Conservation (phyloP, 2,113 vertebrate species). For the Neolamprologus tretocephalus region DNA sequence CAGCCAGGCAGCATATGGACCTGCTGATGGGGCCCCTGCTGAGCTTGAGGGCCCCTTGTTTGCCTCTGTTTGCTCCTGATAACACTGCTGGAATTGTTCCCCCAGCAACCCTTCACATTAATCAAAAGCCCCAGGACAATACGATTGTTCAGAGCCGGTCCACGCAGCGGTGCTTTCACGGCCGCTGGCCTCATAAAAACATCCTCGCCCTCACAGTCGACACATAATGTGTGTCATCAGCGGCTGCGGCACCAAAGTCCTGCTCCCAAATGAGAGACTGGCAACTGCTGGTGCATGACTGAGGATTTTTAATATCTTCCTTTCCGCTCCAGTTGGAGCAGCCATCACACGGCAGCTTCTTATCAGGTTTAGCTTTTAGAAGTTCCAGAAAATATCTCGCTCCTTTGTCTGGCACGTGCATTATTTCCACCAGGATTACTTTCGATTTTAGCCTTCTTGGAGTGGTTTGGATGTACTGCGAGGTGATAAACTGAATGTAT, state of each 20-base stretch:
- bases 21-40: slow-evolving; percentile 15
- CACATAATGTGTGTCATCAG: slow-evolving; percentile 3
- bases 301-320: slow-evolving; percentile 12
- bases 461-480: background rate
- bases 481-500: background rate
- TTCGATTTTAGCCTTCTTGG: background rate
- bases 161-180: slow-evolving; percentile 22
- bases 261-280: background rate
- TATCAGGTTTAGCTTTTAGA: background rate
- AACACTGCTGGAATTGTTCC: slow-evolving; percentile 63
- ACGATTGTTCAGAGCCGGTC: slow-evolving; percentile 9
- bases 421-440: background rate
- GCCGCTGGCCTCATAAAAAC: slow-evolving; percentile 14
- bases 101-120: slow-evolving; percentile 38
- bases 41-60: slow-evolving; percentile 19
- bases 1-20: background rate
- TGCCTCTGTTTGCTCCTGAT: slow-evolving; percentile 61
- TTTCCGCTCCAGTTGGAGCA: background rate
- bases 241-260: background rate
- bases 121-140: slow-evolving; percentile 53
- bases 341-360: background rate
- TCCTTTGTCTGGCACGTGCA: background rate
- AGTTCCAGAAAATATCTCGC: background rate
- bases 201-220: background rate
- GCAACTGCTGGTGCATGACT: background rate